Conservation (phyloP, 2,888 invertebrate species). For the Troides aeacus region DNA sequence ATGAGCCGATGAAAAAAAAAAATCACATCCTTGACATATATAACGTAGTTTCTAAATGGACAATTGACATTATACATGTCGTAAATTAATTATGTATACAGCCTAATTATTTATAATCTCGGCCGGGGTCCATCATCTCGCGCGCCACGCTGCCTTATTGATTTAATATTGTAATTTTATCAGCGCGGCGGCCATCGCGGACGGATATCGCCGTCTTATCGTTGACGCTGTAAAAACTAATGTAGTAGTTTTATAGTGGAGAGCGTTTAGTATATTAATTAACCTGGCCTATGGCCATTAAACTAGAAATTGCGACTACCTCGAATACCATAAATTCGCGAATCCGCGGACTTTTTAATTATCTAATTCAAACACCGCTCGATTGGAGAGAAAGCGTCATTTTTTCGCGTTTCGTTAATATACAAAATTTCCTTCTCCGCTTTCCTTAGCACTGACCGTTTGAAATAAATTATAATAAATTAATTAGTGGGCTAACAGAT, state of each 20-base stretch:
- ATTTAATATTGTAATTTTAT: slow-evolving; percentile 48
- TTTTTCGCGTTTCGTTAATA: neutral
- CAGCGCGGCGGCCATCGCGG: slow-evolving; percentile 25
- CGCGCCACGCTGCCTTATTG: slow-evolving; percentile 39
- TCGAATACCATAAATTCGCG: slow-evolving; percentile 3
- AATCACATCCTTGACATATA: slow-evolving; percentile 38
- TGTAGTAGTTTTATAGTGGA: slow-evolving; percentile 18
- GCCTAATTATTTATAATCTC: slow-evolving; percentile 38
- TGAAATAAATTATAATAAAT: slow-evolving; percentile 12
- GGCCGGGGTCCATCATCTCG: slow-evolving; percentile 23
- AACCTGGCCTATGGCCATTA: slow-evolving; percentile 13
- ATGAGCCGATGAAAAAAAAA: slow-evolving; percentile 14
- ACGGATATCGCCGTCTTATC: slow-evolving; percentile 18
- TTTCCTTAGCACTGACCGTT: neutral
- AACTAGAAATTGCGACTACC: slow-evolving; percentile 15
- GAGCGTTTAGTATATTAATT: slow-evolving; percentile 16
- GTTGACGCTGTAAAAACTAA: slow-evolving; percentile 23
- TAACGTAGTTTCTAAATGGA: slow-evolving; percentile 30
- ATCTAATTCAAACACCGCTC: neutral
- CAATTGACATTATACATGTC: slow-evolving; percentile 34
- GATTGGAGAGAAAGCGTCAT: slow-evolving; percentile 15
- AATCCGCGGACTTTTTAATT: slow-evolving; percentile 4
- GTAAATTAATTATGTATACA: slow-evolving; percentile 40
- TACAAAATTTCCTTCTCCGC: slow-evolving; percentile 3
- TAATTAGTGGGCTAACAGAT: slow-evolving; percentile 11